Conservation (phyloP, 2,113 vertebrate species). For the Puntigrus tetrazona region DNA sequence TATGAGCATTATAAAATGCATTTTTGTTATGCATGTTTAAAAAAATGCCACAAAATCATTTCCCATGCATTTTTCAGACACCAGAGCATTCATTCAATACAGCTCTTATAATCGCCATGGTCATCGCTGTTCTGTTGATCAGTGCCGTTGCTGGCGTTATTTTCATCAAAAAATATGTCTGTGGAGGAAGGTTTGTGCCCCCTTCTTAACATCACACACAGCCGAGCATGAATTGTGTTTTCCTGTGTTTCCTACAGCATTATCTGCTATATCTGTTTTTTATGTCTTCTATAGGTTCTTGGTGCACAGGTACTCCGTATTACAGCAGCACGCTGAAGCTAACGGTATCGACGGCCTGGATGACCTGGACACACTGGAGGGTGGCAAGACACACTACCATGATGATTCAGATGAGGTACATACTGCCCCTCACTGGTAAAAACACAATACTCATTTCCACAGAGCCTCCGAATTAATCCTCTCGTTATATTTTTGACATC, state of each 20-base stretch:
- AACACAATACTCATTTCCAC: not conserved
- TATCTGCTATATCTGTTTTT: not conserved
- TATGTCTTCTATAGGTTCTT: slow-evolving; percentile 79
- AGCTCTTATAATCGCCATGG: slow-evolving; percentile 79
- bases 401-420: slow-evolving; percentile 92
- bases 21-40: not conserved
- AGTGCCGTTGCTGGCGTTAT: slow-evolving; percentile 77
- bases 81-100: slow-evolving; percentile 70
- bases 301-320: slow-evolving; percentile 90
- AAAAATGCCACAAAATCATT: not conserved
- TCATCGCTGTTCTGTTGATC: slow-evolving; percentile 80
- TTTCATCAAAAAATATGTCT: slow-evolving; percentile 91
- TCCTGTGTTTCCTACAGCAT: not conserved
- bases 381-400: slow-evolving; percentile 77
- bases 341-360: slow-evolving; percentile 83
- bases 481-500: not conserved
- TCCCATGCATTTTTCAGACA: slow-evolving; percentile 53
- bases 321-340: slow-evolving; percentile 85
- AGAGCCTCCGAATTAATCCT: not conserved
- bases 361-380: slow-evolving; percentile 71
- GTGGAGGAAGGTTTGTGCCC: slow-evolving; percentile 87
- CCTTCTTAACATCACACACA: not conserved
- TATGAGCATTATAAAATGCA: not conserved
- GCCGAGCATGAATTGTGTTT: not conserved
- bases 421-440: not conserved